A percentile compares a stretch with the other conserved stretches of the same genome.
These are phyloP conservation scores for Drosophila pectinifera DNA, from an alignment of 1,140 invertebrate species.

Conservation along the genomic window DNA sequence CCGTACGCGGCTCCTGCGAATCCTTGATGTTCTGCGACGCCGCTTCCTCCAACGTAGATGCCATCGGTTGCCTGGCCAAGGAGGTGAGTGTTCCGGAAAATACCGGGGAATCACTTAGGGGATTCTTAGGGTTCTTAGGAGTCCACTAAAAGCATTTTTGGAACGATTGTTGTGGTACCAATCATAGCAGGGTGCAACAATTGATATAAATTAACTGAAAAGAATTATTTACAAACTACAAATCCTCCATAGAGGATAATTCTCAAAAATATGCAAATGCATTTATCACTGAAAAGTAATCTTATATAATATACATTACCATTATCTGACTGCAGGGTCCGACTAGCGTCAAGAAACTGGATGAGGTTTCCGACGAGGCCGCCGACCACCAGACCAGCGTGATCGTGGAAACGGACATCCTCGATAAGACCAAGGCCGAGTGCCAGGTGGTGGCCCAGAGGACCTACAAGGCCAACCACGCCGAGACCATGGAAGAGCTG, in stretches of 20 bases:
- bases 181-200: no score
- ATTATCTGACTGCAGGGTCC: neutral
- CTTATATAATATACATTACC: no score
- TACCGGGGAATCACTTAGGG: no score
- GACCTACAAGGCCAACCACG: conserved; percentile 9
- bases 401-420: neutral
- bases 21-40: conserved; percentile 8
- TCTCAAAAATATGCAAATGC: no score
- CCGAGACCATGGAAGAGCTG: conserved; percentile 2
- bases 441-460: conserved; percentile 1
- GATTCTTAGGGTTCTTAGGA: no score
- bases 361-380: conserved; percentile 5
- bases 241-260: no score
- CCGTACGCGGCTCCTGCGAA: neutral
- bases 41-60: neutral
- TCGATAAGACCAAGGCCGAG: neutral
- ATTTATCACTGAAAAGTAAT: no score
- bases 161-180: no score
- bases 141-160: no score
- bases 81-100: neutral
- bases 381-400: conserved; percentile 1
- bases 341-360: neutral
- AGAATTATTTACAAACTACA: no score
- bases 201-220: no score
- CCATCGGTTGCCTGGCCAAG: neutral